Evolutionary conservation across 2,113 vertebrate species (phyloP).

Genomic region (Chaenogobius annularis): DNA sequence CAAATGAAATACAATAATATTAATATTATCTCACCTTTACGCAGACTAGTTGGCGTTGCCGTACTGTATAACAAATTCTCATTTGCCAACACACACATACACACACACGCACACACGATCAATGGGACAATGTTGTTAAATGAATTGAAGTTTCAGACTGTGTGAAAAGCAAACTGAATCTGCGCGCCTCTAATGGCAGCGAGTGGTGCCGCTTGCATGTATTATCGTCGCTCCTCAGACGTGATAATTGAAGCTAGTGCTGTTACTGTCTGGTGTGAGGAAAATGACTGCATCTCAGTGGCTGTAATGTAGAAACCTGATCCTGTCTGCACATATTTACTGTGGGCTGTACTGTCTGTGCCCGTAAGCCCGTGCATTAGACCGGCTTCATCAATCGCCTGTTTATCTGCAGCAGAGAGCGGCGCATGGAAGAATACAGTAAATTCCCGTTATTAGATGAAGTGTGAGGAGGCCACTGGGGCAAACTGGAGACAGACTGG

Average conservation of each 20-base stretch:
- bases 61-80: not conserved
- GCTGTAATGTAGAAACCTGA: constrained; percentile 71
- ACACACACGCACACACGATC: constrained; percentile 2
- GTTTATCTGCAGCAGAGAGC: constrained; percentile 67
- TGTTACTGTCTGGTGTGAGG: constrained; percentile 69
- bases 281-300: constrained; percentile 73
- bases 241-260: constrained; percentile 71
- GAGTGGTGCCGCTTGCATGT: constrained; percentile 75
- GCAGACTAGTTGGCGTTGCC: not conserved
- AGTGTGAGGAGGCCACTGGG: constrained; percentile 58
- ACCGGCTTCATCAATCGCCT: constrained; percentile 76
- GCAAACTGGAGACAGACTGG: constrained; percentile 41
- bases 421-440: constrained; percentile 42
- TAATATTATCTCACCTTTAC: not conserved
- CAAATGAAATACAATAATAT: not conserved
- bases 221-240: constrained; percentile 74
- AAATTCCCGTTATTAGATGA: constrained; percentile 74
- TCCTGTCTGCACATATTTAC: constrained; percentile 78
- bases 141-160: constrained; percentile 57
- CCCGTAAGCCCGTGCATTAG: constrained; percentile 72
- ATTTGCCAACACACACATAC: not conserved
- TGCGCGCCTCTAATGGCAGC: constrained; percentile 67
- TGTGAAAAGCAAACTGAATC: constrained; percentile 63
- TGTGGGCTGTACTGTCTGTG: constrained; percentile 67
- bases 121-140: constrained; percentile 37